Evolutionary conservation across 2,888 invertebrate genomes (phyloP), one percentile per base, ranked within the genome.

Genomic region (Ochropacha duplaris): DNA sequence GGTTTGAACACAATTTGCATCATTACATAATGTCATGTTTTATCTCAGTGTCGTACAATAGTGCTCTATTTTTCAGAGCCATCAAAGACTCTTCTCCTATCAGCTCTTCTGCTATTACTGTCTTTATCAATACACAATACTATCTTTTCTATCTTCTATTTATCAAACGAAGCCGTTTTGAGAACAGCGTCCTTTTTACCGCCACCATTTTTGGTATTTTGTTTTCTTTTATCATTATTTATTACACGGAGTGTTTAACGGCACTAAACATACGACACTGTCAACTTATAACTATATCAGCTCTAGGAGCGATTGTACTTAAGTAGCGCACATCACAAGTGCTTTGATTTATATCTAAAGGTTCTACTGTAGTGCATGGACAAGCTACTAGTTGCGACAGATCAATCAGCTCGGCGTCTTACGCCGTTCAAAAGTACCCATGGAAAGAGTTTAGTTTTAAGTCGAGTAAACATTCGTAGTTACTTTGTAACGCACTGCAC

Each of bases 1-100:
- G 44, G 19, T 44, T 44, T 44, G 19, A 44, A 44, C 44, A 44
- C 44, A 19, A 44, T 44, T 44, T 19, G 9, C 44, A 44, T 44
- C 19, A 44, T 44, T 44, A 44, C n/a, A 44, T 44, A 44, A 44
- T 44, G 44, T 44, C 44, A 44, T 44, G 44, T 44, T 44, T 44
- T 44, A 44, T 44, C 9, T 44, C 44, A 19, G 44, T 19, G 19
- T 44, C 44, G 44, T 44, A 44, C 44, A 44, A 44, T 19, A 44
- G 44, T 44, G 19, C 44, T 44, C 44, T 44, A 19, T 44, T 19
- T 1, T 19, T 44, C 19, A 44, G 19, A 19, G 44, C 6, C 3
- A 19, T 44, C 16, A 19, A 44, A 44, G 9, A 44, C 44, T 36
- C 36, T n/a, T 0, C n/a, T 36, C n/a, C 1, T 6, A 36, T n/a